phyloP scores from a whole-genome alignment of 2,113 vertebrate species.

The Thinocorus orbignyianus region DNA sequence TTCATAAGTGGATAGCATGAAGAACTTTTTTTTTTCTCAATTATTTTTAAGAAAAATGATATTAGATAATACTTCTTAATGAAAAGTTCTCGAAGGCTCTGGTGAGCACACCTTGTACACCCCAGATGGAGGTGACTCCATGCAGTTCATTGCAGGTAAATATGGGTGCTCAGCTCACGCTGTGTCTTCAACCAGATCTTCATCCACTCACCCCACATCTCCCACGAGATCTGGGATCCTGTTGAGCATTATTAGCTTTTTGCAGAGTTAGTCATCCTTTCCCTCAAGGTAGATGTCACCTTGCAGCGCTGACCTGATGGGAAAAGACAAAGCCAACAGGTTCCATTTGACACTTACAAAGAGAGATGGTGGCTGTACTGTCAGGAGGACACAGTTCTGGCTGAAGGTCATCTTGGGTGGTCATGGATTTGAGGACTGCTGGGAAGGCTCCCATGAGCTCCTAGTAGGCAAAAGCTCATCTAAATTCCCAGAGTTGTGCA shows the following conservation, averaged over 20 bases:
- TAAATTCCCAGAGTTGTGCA: accelerated
- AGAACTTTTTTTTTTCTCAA: not conserved
- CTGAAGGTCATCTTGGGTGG: not conserved
- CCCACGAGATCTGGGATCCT: not conserved
- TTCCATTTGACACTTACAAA: not conserved
- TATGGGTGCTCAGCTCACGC: not conserved
- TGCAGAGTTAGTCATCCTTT: not conserved
- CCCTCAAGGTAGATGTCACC: not conserved
- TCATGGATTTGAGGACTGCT: not conserved
- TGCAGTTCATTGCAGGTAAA: not conserved
- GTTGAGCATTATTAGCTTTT: accelerated
- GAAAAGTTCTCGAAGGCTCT: not conserved
- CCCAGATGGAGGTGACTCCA: not conserved
- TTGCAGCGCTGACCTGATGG: accelerated
- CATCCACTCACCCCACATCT: not conserved
- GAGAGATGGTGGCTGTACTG: no score
- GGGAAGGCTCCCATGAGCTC: not conserved
- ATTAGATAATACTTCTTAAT: not conserved
- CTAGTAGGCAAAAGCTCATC: not conserved
- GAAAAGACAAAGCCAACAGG: not conserved
- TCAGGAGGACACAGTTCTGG: not conserved
- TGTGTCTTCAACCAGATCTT: not conserved
- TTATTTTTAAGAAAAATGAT: not conserved
- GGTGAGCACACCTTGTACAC: accelerated
- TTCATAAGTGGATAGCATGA: accelerated